Percentiles rank a stretch among this genome's conserved stretches.
These are phyloP conservation scores for Temnothorax curvispinosus DNA, from an alignment of 1,140 invertebrate species.

Conservation along the genomic window DNA sequence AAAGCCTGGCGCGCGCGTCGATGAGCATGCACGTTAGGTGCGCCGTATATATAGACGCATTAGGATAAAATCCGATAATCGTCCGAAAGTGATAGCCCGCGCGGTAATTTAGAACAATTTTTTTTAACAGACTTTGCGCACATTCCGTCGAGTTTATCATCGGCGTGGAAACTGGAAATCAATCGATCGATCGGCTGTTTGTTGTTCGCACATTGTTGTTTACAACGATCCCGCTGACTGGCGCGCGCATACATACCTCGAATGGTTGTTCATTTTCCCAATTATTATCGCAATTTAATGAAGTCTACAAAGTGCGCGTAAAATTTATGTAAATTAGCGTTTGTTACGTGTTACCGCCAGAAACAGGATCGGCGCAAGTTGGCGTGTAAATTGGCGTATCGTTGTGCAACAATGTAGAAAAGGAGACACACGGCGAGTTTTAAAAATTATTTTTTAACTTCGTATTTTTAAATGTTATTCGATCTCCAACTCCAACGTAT, in stretches of 20 bases:
- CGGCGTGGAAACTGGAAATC: background rate
- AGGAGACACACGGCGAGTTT: background rate
- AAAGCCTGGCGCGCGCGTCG: slow-evolving; percentile 30
- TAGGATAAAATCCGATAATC: slow-evolving; percentile 62
- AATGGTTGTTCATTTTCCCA: background rate
- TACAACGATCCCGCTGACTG: background rate
- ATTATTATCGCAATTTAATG: slow-evolving; percentile 48
- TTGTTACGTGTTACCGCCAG: background rate
- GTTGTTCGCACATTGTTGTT: background rate
- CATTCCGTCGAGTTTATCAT: background rate
- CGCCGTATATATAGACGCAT: slow-evolving; percentile 44
- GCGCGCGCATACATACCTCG: background rate
- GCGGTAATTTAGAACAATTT: slow-evolving; percentile 14
- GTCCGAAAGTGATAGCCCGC: slow-evolving; percentile 6
- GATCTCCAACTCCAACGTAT: background rate
- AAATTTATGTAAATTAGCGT: slow-evolving; percentile 28
- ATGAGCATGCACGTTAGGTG: slow-evolving; percentile 43
- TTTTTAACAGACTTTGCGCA: background rate
- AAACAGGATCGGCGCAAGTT: background rate
- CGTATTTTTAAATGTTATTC: background rate
- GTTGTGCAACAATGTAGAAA: too few relatives aligned
- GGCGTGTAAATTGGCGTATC: background rate
- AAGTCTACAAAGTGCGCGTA: slow-evolving; percentile 1
- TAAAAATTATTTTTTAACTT: background rate
- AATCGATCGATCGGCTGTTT: background rate